Conservation (phyloP, 2,888 invertebrate genomes). For the Diloba caeruleocephala region DNA sequence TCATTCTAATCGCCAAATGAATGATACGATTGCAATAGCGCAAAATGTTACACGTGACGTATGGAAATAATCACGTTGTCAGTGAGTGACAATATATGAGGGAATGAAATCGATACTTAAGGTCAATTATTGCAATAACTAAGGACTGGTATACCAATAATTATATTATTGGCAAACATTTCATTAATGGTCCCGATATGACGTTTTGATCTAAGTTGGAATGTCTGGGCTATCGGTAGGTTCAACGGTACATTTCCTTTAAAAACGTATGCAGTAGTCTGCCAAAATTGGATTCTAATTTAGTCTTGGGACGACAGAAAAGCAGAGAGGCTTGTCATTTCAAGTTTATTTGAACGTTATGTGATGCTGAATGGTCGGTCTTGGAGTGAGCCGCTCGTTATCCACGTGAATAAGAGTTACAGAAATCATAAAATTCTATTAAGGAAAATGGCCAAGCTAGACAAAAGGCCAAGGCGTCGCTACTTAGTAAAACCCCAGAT, state of each 20-base stretch:
- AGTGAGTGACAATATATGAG: slow-evolving; percentile 31
- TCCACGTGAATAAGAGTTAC: too few relatives aligned
- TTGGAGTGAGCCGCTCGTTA: too few relatives aligned
- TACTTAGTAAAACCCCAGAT: too few relatives aligned
- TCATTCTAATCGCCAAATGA: slow-evolving; percentile 16
- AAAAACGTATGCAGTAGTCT: slow-evolving; percentile 11
- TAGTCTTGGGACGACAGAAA: slow-evolving; percentile 12
- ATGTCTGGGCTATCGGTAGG: neutral
- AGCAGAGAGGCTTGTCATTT: neutral
- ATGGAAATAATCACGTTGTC: slow-evolving; percentile 29
- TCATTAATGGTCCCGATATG: slow-evolving; percentile 18
- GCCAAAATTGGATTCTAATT: slow-evolving; percentile 36
- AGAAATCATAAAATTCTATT: too few relatives aligned
- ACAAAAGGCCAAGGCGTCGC: too few relatives aligned
- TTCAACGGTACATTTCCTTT: slow-evolving; percentile 18
- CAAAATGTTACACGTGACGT: slow-evolving; percentile 22
- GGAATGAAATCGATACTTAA: slow-evolving; percentile 39
- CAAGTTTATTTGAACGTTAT: too few relatives aligned
- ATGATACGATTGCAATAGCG: slow-evolving; percentile 4
- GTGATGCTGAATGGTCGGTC: too few relatives aligned
- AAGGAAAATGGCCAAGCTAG: too few relatives aligned
- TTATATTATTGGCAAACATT: slow-evolving; percentile 4
- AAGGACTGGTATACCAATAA: slow-evolving; percentile 13
- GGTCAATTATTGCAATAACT: slow-evolving; percentile 30
- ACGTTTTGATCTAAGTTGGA: slow-evolving; percentile 14